Conservation (phyloP, 2,888 invertebrate genomes). For the Carpatolechia fugitivella region DNA sequence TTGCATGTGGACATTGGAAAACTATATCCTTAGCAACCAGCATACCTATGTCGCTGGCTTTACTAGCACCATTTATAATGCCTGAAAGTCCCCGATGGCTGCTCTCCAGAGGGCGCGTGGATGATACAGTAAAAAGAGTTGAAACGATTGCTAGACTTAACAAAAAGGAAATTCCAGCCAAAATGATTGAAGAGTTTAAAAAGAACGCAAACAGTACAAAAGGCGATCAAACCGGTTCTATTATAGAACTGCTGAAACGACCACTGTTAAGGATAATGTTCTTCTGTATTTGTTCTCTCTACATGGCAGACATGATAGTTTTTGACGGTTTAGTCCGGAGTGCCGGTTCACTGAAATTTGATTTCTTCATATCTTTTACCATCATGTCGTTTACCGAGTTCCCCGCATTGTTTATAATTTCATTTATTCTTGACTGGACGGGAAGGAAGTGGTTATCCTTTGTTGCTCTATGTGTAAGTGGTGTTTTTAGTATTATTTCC, state of each 20-base stretch:
- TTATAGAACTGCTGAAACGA: conserved; percentile 43
- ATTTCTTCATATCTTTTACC: conserved; percentile 60
- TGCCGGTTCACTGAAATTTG: conserved; percentile 46
- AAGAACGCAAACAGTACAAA: conserved; percentile 23
- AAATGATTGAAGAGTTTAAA: conserved; percentile 47
- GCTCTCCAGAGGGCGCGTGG: conserved; percentile 48
- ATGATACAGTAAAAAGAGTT: conserved; percentile 49
- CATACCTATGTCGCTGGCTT: conserved; percentile 44
- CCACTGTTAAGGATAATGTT: conserved; percentile 45
- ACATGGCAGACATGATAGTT: conserved; percentile 44
- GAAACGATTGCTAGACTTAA: conserved; percentile 45
- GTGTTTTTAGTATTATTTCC: conserved; percentile 44
- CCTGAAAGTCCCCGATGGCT: conserved; percentile 65
- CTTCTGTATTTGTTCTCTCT: conserved; percentile 46
- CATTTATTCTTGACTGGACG: conserved; percentile 49
- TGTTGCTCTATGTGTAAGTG: conserved; percentile 31
- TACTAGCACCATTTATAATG: conserved; percentile 48
- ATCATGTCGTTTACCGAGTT: conserved; percentile 57
- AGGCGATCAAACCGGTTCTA: conserved; percentile 28
- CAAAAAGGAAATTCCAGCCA: conserved; percentile 42
- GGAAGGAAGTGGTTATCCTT: conserved; percentile 52
- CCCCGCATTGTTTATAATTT: conserved; percentile 50
- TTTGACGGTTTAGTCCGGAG: conserved; percentile 56
- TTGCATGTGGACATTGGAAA: conserved; percentile 58
- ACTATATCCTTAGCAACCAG: conserved; percentile 49